Evolutionary conservation across 2,888 invertebrate species (phyloP), one percentile per base, ranked within the genome.

Genomic region (Agrochola litura): DNA sequence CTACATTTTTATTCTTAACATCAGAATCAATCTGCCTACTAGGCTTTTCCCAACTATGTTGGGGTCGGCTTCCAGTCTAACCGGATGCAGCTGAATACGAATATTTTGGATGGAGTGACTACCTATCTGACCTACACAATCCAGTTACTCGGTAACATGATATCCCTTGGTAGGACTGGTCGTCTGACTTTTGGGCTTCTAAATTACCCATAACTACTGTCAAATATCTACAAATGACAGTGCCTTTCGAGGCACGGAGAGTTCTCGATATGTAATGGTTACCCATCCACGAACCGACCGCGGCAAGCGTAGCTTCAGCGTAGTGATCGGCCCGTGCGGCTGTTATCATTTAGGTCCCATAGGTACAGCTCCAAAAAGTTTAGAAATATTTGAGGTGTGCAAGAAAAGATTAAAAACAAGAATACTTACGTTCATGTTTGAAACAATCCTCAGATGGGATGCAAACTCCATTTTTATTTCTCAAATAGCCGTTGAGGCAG

Each of bases 401-500:
- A 56, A 73, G 22, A 52, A 2, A 43, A 30, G 0, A 2, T 10
- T 41, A n/a, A 54, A 12, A 25, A 37, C 12, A 56, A 37, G 10
- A 25, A 25, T 16, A 81, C 82, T 6, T 43, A 85, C 85, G 70
- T 10, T 77, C 25, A 43, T 60, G 10, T 60, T 73, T 43, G 9
- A 65, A 69, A 68, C 83, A 79, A n/a, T 85, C n/a, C 0, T 83
- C 49, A 2, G 63, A 66, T 0, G 2, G 63, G 0, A 87, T 75
- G 37, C 83, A 86, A 9, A 76, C 12, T 12, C 73, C 80, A 16
- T 58, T 0, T 6, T 41, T 8, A 37, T 89, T 74, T 63, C 89
- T 86, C 10, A 90, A 46, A 77, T 85, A 81, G 1, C 64, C 77
- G 25, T 83, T 61, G 4, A 70, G 14, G 64, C 89, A 91, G 66